Evolutionary conservation across 2,888 invertebrate genomes (phyloP).

Genomic region (Andricus curvator): DNA sequence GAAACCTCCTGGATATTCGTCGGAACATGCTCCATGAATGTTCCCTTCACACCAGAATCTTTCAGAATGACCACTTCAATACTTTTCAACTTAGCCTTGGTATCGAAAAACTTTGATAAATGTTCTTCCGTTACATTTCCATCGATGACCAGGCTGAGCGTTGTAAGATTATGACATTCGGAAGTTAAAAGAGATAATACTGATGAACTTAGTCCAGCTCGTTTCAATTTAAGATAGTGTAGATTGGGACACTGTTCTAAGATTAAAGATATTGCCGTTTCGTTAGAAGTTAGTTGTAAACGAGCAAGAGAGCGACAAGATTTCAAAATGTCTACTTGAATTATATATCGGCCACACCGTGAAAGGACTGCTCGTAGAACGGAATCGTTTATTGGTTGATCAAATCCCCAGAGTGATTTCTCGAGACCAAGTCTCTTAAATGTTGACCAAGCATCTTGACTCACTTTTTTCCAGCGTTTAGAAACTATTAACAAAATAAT

Average conservation of each 20-base stretch:
- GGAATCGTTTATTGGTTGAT: not conserved
- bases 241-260: not conserved
- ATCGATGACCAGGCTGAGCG: not conserved
- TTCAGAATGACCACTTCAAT: not conserved
- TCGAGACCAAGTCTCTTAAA: not conserved
- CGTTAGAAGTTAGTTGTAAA: not conserved
- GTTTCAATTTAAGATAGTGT: not conserved
- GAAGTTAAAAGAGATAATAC: not conserved
- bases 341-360: not conserved
- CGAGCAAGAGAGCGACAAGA: not conserved
- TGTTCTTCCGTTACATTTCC: not conserved
- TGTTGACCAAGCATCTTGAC: constrained; percentile 3
- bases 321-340: not conserved
- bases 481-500: not conserved
- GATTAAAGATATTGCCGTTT: not conserved
- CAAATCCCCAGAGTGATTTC: not conserved
- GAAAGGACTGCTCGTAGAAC: not conserved
- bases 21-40: not conserved
- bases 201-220: not conserved
- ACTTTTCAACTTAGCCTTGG: not conserved
- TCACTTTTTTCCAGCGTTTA: not conserved
- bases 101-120: not conserved
- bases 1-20: not conserved
- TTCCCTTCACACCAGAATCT: not conserved
- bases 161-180: not conserved